phyloP scores from a whole-genome alignment of 2,888 invertebrate species.

The Caenorhabditis zanzibari region DNA sequence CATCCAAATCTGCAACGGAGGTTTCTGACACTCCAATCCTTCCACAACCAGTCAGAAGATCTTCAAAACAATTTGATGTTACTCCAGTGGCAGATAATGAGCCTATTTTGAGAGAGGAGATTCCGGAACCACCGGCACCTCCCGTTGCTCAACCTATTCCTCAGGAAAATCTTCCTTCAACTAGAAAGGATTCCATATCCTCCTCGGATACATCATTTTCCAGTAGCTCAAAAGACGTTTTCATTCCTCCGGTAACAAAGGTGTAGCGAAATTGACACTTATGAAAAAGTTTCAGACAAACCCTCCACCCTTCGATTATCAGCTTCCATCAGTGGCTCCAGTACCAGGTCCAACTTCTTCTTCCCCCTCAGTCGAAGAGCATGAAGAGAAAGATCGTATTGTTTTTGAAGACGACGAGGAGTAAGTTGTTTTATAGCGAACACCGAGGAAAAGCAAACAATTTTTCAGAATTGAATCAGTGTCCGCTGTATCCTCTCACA shows the following conservation, averaged over 20 bases:
- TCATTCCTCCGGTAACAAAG: conserved; percentile 34
- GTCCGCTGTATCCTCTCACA: conserved; percentile 50
- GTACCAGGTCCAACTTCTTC: background rate
- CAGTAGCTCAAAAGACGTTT: conserved; percentile 22
- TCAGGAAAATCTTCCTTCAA: background rate
- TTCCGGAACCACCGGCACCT: conserved; percentile 13
- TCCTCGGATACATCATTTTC: conserved; percentile 44
- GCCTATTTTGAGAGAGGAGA: conserved; percentile 7
- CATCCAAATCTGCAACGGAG: background rate
- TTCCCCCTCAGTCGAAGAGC: conserved; percentile 3
- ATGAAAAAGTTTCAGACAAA: conserved; percentile 19
- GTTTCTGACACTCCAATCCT: conserved; percentile 25
- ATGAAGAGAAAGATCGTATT: conserved; percentile 33
- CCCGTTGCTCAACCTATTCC: background rate
- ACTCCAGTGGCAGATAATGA: conserved; percentile 43
- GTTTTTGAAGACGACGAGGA: conserved; percentile 49
- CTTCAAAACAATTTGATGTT: conserved; percentile 64
- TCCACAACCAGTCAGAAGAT: conserved; percentile 32
- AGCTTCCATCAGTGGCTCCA: conserved; percentile 1
- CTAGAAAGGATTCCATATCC: conserved; percentile 11
- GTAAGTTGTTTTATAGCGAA: background rate
- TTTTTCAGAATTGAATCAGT: conserved; percentile 65
- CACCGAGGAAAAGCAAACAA: too few relatives aligned
- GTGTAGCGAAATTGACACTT: background rate
- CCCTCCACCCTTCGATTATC: conserved; percentile 25